Evolutionary conservation across 2,113 vertebrate genomes (phyloP), one percentile per base, ranked within the genome.

Genomic region (Tyrannus savana): DNA sequence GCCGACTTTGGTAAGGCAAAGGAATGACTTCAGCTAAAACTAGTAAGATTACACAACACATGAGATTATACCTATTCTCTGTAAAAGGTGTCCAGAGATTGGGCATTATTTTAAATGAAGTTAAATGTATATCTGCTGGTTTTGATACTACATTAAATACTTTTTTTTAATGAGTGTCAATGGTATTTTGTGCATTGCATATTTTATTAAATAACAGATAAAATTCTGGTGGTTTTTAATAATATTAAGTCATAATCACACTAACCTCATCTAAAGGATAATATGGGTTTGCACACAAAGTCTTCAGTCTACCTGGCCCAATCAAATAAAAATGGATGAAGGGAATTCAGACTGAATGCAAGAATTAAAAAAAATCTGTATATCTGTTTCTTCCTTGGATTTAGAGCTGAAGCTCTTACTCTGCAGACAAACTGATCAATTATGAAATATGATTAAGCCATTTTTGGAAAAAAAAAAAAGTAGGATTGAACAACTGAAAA

Each of bases 1-100:
- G 74, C 23, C 1, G 31, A 90, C 92, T 94, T 90, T 89, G 84
- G 64, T 79, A 62, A 91, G 71, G 79, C 80, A 93, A 95, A 87
- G 79, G 58, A 90, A 27, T 68, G 25, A 95, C 67, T 90, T 84
- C 59, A 88, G 80, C 37, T 80, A 59, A 91, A 92, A 88, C 71
- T 39, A 84, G 67, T 63, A 80, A 88, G 10, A 76, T 90, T 53
- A 87, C 50, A 73, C 41, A 77, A 87, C 41, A 72, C 0, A 11
- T 73, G 31, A 96, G 63, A 71, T 72, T 68, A 83, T 14, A 92
- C 50, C 28, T 59, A 78, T 81, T 75, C 69, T 87, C 84, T 78
- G 56, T 64, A 90, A 88, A 83, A 76, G 58, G 60, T 67, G 35
- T 33, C 41, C 64, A 87, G 67, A 83, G 22, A 79, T 1, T 50